Evolutionary conservation across 1,140 invertebrate species (phyloP).

Genomic region (Lithobius niger): DNA sequence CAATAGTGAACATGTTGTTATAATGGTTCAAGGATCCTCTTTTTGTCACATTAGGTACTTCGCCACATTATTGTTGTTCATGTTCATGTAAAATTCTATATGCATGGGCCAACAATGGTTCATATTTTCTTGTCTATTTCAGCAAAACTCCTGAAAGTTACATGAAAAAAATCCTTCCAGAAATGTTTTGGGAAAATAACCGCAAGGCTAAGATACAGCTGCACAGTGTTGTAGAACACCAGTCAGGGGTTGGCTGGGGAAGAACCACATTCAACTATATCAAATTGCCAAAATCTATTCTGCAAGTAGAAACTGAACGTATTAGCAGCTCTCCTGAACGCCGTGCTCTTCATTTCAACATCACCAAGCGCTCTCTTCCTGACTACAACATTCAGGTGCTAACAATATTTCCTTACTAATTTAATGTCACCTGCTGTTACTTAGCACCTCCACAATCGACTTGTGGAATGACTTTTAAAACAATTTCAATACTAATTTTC

Average conservation of each 20-base stretch:
- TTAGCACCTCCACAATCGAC: too few species aligned
- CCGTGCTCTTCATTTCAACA: neutral
- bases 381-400: neutral
- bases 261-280: neutral
- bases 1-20: neutral
- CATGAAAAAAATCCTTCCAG: neutral
- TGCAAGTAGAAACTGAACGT: neutral
- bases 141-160: neutral
- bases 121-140: too few species aligned
- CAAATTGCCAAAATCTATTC: neutral
- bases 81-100: too few species aligned
- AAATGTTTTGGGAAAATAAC: neutral
- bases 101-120: too few species aligned
- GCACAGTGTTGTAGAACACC: neutral
- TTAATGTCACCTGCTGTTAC: too few species aligned
- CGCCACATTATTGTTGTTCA: neutral
- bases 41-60: neutral
- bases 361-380: neutral
- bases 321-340: neutral
- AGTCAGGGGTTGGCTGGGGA: neutral
- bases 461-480: neutral
- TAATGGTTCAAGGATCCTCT: too few species aligned
- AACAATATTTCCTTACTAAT: neutral
- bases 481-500: neutral
- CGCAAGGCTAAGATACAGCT: neutral